Conservation (phyloP, 2,888 invertebrate genomes). For the Leucophenga maculata region DNA sequence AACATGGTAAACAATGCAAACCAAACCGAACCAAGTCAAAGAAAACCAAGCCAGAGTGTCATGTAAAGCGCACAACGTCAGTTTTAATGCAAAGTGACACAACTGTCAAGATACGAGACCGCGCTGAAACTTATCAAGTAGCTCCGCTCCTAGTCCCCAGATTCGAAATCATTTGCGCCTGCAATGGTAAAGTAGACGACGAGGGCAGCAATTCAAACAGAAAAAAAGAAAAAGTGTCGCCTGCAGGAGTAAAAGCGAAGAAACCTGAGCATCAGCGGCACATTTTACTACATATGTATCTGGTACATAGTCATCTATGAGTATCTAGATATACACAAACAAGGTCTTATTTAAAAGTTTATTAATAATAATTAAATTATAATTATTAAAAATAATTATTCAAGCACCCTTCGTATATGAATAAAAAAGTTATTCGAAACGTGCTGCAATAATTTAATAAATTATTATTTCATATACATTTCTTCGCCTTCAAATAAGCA, state of each 20-base stretch:
- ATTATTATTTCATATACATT: no score
- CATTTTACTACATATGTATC: no score
- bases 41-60: constrained; percentile 9
- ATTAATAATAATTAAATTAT: no score
- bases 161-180: constrained; percentile 15
- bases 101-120: constrained; percentile 18
- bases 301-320: no score
- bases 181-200: background rate
- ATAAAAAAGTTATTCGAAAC: no score
- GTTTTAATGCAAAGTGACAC: constrained; percentile 24
- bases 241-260: background rate
- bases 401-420: no score
- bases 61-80: constrained; percentile 25
- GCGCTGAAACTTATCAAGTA: background rate
- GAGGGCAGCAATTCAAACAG: background rate
- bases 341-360: no score
- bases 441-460: no score
- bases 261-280: background rate
- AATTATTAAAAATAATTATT: no score
- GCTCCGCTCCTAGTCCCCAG: background rate
- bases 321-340: no score
- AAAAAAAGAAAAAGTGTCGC: background rate
- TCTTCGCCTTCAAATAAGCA: no score
- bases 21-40: background rate
- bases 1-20: constrained; percentile 20